Conservation (phyloP, 2,113 vertebrate species). For the Accipiter virgatus region DNA sequence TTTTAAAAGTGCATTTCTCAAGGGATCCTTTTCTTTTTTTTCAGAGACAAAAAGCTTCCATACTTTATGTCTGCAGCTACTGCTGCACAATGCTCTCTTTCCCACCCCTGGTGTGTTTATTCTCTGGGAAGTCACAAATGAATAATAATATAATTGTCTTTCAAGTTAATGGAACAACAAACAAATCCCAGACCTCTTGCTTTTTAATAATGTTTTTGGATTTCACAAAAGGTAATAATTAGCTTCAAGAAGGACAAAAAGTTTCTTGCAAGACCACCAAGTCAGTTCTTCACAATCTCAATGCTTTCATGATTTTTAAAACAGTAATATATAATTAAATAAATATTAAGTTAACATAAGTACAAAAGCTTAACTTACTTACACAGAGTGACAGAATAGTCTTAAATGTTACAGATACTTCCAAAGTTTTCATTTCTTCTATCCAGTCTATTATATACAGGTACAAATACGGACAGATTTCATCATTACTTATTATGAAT, state of each 20-base stretch:
- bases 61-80: not conserved
- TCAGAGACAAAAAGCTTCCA: constrained; percentile 6
- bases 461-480: not conserved
- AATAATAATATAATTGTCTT: not conserved
- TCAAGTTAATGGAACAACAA: constrained; percentile 1
- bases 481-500: not conserved
- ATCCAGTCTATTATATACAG: not conserved
- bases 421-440: not conserved
- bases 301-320: not conserved
- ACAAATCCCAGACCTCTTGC: not conserved
- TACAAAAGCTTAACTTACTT: not conserved
- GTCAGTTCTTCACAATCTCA: not conserved
- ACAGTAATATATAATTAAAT: not conserved
- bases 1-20: constrained; percentile 57
- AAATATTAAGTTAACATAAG: not conserved
- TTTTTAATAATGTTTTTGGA: constrained; percentile 58
- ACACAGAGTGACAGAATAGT: not conserved
- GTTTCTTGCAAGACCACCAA: not conserved
- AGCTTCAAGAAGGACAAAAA: not conserved
- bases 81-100: not conserved
- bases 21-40: constrained; percentile 1
- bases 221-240: constrained; percentile 19
- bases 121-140: not conserved
- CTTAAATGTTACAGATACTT: not conserved
- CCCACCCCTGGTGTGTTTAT: not conserved